A percentile compares a stretch with the other conserved stretches of the same genome.
These are phyloP conservation scores for Drosophila antonietae DNA, from an alignment of 2,888 invertebrate species.

Conservation along the genomic window DNA sequence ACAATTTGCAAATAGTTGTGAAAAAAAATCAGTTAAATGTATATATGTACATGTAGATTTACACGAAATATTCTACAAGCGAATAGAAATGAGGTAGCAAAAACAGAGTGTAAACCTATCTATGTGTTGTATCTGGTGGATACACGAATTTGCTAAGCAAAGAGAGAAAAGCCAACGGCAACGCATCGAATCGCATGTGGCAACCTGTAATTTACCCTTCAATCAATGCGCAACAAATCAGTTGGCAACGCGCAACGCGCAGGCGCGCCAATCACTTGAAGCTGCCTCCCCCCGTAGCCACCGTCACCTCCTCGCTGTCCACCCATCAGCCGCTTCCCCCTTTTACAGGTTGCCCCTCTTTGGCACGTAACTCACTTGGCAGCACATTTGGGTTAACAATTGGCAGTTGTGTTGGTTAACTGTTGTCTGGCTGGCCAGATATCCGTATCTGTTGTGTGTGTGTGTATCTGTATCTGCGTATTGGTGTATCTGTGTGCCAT, in stretches of 20 bases:
- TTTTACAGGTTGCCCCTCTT: conserved; percentile 6
- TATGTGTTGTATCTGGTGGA: conserved; percentile 36
- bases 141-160: conserved; percentile 41
- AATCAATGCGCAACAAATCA: conserved; percentile 79
- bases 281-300: background rate
- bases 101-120: conserved; percentile 13
- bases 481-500: conserved; percentile 35
- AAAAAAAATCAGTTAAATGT: conserved; percentile 34
- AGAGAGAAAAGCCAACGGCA: conserved; percentile 60
- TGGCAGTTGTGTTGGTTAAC: conserved; percentile 70
- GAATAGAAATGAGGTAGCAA: conserved; percentile 45
- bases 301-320: background rate
- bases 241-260: conserved; percentile 75
- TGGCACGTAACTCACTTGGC: conserved; percentile 69
- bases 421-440: conserved; percentile 67
- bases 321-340: conserved; percentile 2
- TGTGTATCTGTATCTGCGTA: conserved; percentile 14
- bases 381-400: conserved; percentile 80
- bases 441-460: conserved; percentile 44
- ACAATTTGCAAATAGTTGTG: conserved; percentile 62
- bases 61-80: conserved; percentile 57
- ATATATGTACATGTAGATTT: conserved; percentile 21
- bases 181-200: conserved; percentile 74
- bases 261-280: conserved; percentile 62
- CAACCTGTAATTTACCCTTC: conserved; percentile 80